Evolutionary conservation across 1,140 invertebrate species (phyloP), one percentile per base, ranked within the genome.

Genomic region (Muscidifurax raptorellus): DNA sequence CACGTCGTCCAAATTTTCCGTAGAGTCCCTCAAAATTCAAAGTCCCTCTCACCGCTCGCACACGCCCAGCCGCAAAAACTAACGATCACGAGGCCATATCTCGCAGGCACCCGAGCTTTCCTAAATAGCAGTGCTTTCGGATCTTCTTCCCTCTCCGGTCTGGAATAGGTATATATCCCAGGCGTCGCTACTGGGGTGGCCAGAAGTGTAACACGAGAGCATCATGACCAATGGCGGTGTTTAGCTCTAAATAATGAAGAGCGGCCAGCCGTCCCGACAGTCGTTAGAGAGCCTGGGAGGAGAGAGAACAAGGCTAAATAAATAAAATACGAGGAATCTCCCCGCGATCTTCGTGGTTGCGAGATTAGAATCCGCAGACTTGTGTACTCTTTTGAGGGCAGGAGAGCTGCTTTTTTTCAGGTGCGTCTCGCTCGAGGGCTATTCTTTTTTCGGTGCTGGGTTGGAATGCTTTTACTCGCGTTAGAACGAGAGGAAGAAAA

Each of bases 211-310:
- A 40, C 36, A 40, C 86, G 87, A 78, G 85, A 87, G 76, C 88
- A 85, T 83, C 89, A 88, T 90, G 89, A 91, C 90, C 90, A 90
- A 91, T 90, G 87, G 87, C 86, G 78, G 88, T 88, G 85, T 89
- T 91, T 88, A 90, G 87, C 87, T 88, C 87, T 91, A 89, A 91
- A 90, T 91, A 90, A 91, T 90, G 87, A 90, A 90, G 87, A 89
- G 86, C 85, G 52, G 78, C 72, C 36, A 47, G 83, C 78, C 74
- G 86, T 80, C 87, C 87, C 86, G 81, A 71, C 87, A 69, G 77
- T 79, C 87, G 80, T 85, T 47, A 59, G 69, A 75, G 27, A 15
- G 40, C 18, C 40, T 22, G 25, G 22, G 22, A 59, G 15, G 1
- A 76, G 71, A 66, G 67, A 75, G 22, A n/a, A 25, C 5, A 47